Evolutionary conservation across 2,888 invertebrate genomes (phyloP).

Genomic region (Drosophila atripex): DNA sequence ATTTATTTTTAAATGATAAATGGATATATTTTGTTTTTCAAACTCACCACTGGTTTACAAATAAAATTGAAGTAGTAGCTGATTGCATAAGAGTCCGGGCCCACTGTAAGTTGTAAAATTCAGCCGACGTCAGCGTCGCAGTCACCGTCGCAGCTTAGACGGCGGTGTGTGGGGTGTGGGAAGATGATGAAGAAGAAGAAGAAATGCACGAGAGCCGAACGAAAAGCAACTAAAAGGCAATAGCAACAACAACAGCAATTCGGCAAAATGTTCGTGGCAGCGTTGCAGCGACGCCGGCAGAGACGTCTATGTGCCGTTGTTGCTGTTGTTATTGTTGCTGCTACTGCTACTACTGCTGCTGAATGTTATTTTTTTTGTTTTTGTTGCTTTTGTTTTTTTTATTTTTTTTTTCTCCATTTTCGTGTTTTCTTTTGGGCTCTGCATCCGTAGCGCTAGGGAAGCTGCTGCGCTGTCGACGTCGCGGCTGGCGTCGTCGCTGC

Average conservation of each 20-base stretch:
- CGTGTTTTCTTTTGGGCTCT: slow-evolving; percentile 53
- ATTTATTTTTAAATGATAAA: too few species aligned
- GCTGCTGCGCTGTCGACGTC: slow-evolving; percentile 66
- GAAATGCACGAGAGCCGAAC: slow-evolving; percentile 36
- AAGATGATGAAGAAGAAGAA: slow-evolving; percentile 5
- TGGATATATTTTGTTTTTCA: too few species aligned
- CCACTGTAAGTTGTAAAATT: slow-evolving; percentile 39
- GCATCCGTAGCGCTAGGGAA: slow-evolving; percentile 32
- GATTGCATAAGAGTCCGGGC: neutral
- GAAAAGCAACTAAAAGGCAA: slow-evolving; percentile 22
- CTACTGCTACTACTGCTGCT: slow-evolving; percentile 14
- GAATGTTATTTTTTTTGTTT: slow-evolving; percentile 46
- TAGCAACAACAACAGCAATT: slow-evolving; percentile 50
- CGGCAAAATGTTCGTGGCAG: slow-evolving; percentile 68
- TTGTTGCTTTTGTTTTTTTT: too few species aligned
- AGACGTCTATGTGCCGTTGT: slow-evolving; percentile 19
- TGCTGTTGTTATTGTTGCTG: neutral
- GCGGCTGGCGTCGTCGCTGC: slow-evolving; percentile 42
- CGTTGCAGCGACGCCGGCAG: slow-evolving; percentile 45
- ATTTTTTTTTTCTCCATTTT: slow-evolving; percentile 58
- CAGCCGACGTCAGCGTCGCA: slow-evolving; percentile 10
- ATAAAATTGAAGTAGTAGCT: neutral
- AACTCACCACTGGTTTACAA: too few species aligned
- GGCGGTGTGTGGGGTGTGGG: slow-evolving; percentile 1
- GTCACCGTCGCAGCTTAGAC: slow-evolving; percentile 41